Evolutionary conservation across 2,113 vertebrate genomes (phyloP).

Genomic region (Podocnemis expansa): DNA sequence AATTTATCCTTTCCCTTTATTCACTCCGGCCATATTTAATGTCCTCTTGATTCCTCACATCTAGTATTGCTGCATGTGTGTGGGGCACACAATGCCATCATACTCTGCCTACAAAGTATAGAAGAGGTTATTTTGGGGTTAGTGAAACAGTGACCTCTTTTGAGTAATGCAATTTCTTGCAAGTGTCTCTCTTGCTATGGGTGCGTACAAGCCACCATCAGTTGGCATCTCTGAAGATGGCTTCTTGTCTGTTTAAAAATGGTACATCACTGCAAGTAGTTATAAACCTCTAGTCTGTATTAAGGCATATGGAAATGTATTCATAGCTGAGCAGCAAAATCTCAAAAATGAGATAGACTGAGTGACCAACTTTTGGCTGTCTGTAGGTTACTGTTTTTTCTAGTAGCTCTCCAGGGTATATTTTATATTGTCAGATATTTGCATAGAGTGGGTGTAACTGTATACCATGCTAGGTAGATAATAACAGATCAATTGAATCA

Average conservation of each 20-base stretch:
- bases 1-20: neutral
- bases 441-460: neutral
- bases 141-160: neutral
- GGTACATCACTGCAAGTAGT: neutral
- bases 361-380: neutral
- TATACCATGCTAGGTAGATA: accelerated
- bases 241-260: neutral
- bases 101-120: neutral
- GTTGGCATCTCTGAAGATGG: neutral
- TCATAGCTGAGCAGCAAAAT: neutral
- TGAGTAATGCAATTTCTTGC: neutral
- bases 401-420: neutral
- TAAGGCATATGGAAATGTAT: neutral
- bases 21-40: neutral
- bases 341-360: neutral
- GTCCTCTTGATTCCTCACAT: neutral
- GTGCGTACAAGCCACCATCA: neutral
- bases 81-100: neutral
- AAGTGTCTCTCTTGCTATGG: neutral
- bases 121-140: neutral
- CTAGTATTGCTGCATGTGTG: neutral
- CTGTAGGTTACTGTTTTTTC: neutral
- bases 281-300: neutral
- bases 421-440: neutral
- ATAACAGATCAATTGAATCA: neutral